Base-by-base conservation (phyloP, 2,888 invertebrate species). In the Caenorhabditis afra region DNA sequence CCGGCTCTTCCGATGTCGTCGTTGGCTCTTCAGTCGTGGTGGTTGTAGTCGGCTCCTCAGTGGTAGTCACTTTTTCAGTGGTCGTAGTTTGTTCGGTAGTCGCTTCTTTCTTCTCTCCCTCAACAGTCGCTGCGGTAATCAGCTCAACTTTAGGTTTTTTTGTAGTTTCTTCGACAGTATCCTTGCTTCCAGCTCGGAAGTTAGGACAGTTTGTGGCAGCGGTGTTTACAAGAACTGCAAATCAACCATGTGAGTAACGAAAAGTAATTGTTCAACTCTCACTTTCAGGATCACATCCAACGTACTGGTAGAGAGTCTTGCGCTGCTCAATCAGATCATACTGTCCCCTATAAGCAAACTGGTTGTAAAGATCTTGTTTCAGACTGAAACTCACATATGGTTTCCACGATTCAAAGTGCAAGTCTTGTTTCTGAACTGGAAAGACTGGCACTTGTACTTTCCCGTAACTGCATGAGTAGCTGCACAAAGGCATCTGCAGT, bases 281-380 rank as follows among this genome's bases (percentile, higher is more conserved):
- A 88, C 87, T 81, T 44, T 85, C 74, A 16, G 83, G 68, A 45
- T 87, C 87, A 50, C 89, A 89, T 18, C 82, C 85, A 16, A 89
- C 79, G 44, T 87, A 88, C 53, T 89, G 87, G 47, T 89, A 89
- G 11, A 86, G 77, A 16, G 81, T 75, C 16, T 61, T 55, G 20
- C 84, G 75, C 53, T 88, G 82, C 41, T 85, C 86, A 22, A 90
- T 85, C 64, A 90, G 62, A 55, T 89, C 89, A 59, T 82, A 87
- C 71, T 85, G 88, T 16, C 81, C 83, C 20, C 75, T 79, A 41
- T 55, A 81, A 58, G 35, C 14, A 49, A 20, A 44, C 10, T 37
- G 10, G 8, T 39, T 22, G 2, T 3, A 4, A 16, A 8, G 12
- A 22, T 66, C 22, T 3, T 29, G 10, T 3, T 37, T 18, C 47